A percentile compares a stretch with the other conserved stretches of the same genome.
phyloP scores from a whole-genome alignment of 2,888 invertebrate genomes.

The Chaetoderma sp. region DNA sequence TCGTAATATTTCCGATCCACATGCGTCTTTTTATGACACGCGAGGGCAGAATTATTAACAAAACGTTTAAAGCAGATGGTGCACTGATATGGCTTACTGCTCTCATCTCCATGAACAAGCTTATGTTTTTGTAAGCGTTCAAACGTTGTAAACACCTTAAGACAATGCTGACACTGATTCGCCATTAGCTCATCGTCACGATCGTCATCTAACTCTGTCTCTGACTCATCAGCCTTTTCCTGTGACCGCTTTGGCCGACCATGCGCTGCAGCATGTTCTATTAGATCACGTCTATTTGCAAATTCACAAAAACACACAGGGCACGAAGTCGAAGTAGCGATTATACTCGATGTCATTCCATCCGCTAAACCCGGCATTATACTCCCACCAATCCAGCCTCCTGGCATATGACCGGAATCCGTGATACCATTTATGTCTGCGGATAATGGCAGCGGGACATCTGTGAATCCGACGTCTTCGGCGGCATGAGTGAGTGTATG shows the following conservation, averaged over 20 bases:
- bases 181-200: slow-evolving; percentile 69
- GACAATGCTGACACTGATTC: slow-evolving; percentile 77
- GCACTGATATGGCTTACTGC: slow-evolving; percentile 78
- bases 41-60: slow-evolving; percentile 79
- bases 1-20: slow-evolving; percentile 76
- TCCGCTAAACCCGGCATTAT: neutral
- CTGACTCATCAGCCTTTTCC: slow-evolving; percentile 23
- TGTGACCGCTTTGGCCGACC: neutral
- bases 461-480: slow-evolving; percentile 62
- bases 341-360: slow-evolving; percentile 24
- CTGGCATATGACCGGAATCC: too few relatives aligned
- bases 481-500: slow-evolving; percentile 73
- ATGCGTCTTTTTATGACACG: slow-evolving; percentile 81
- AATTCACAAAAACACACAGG: slow-evolving; percentile 68
- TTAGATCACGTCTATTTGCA: slow-evolving; percentile 68
- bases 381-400: neutral
- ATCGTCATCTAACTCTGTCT: too few relatives aligned
- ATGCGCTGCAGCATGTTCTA: slow-evolving; percentile 70
- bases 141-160: slow-evolving; percentile 76
- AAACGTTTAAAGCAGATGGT: slow-evolving; percentile 71
- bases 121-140: slow-evolving; percentile 77
- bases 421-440: neutral
- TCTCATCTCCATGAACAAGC: slow-evolving; percentile 76
- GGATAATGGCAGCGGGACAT: neutral
- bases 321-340: slow-evolving; percentile 50